Conservation (phyloP, 2,113 vertebrate genomes). For the Gopherus evgoodei region DNA sequence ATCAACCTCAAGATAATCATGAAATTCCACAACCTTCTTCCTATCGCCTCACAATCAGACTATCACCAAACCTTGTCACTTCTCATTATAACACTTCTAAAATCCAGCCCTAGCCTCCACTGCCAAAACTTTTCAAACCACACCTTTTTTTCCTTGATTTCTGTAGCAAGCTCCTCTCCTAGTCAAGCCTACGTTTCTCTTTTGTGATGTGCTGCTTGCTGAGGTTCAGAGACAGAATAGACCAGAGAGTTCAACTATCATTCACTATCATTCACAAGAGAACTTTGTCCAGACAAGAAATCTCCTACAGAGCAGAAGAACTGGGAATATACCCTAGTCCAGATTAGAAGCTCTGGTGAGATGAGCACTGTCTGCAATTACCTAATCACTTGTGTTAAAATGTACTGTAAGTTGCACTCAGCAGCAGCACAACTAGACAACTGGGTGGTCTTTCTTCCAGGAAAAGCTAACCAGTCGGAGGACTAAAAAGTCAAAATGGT, state of each 20-base stretch:
- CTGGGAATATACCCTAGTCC: background rate
- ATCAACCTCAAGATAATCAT: background rate
- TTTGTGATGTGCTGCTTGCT: background rate
- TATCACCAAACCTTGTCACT: background rate
- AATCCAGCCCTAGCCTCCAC: conserved; percentile 8
- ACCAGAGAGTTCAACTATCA: background rate
- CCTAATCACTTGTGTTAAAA: conserved; percentile 15
- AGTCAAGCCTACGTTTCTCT: conserved; percentile 43
- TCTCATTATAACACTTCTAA: conserved; percentile 26
- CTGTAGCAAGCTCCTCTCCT: conserved; percentile 23
- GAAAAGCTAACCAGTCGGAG: background rate
- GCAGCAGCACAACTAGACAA: background rate
- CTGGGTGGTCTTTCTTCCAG: background rate
- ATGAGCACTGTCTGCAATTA: conserved; percentile 43
- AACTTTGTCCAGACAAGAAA: background rate
- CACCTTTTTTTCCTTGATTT: conserved; percentile 20
- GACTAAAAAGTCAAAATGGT: background rate
- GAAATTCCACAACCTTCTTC: background rate
- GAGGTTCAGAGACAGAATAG: background rate
- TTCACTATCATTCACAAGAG: background rate
- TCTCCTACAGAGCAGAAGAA: background rate
- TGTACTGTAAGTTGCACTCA: background rate
- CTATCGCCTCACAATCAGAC: background rate
- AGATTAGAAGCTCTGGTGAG: background rate
- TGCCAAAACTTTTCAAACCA: conserved; percentile 40